Evolutionary conservation across 2,888 invertebrate genomes (phyloP), one percentile per base, ranked within the genome.

Genomic region (Melanostoma scalare): DNA sequence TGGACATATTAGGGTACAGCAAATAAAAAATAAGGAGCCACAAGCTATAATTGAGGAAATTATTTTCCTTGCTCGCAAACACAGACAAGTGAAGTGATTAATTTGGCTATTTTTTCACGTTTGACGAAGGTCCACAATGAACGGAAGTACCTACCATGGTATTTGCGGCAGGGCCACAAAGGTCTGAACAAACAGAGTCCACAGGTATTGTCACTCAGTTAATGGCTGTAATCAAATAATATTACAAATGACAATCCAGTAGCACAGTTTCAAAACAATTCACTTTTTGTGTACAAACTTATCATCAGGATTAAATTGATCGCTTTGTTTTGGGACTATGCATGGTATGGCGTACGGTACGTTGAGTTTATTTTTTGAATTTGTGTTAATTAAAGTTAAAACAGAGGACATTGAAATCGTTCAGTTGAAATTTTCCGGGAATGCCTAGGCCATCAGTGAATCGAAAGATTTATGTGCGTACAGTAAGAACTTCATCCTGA

Each of bases 1-100:
- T 72, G 63, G 56, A 50, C 38, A 71, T 60, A 58, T 46, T 40
- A 50, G 50, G 44, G 55, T 67, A 76, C 72, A 40, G n/a, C 6
- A 40, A 33, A 44, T 3, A 33, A 44, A 60, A 33, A 6, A 60
- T 35, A 46, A 60, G 9, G 30, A 6, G 9, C 33, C 42, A 8
- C 33, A 67, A 48, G 72, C 61, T 48, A 67, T 68, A 73, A 82
- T 73, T 63, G 68, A 68, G 77, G 42, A 82, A 77, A 76, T 60
- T 58, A 52, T 61, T 65, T 61, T 73, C 31, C 4, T 68, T 61
- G 44, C 46, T 65, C 42, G 35, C 44, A 76, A 72, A 76, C 69
- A 81, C 38, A 52, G 36, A 68, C 38, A 36, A 61, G 63, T 31
- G 61, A 61, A 55, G 55, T 81, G 65, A 71, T 78, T 58, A 78